These are phyloP conservation scores for Selenia dentaria DNA, from an alignment of 2,888 invertebrate species.

Conservation along the genomic window DNA sequence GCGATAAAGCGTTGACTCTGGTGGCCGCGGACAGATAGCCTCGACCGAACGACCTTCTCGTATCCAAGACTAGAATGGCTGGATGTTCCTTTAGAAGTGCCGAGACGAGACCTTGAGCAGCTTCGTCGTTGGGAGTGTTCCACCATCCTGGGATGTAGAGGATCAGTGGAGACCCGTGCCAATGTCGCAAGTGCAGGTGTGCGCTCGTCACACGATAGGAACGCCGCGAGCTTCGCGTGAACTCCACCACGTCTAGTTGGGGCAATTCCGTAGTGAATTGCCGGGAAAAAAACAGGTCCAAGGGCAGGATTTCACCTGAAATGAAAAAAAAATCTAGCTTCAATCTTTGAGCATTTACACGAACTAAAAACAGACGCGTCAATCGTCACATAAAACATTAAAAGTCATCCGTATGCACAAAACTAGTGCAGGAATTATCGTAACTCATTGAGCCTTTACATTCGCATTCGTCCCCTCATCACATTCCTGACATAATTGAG, in stretches of 20 bases:
- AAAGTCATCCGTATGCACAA: too few species aligned
- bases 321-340: constrained; percentile 10
- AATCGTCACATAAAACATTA: too few species aligned
- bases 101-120: constrained; percentile 55
- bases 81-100: constrained; percentile 56
- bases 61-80: constrained; percentile 61
- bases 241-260: constrained; percentile 54
- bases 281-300: constrained; percentile 56
- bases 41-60: constrained; percentile 60
- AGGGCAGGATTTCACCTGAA: constrained; percentile 67
- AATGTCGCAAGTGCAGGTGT: constrained; percentile 33
- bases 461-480: too few species aligned
- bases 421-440: too few species aligned
- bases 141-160: constrained; percentile 75
- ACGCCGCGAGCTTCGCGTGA: constrained; percentile 21
- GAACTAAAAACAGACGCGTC: too few species aligned
- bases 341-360: too few species aligned
- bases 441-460: too few species aligned
- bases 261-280: constrained; percentile 44
- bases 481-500: too few species aligned
- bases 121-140: constrained; percentile 68
- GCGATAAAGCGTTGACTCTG: constrained; percentile 56
- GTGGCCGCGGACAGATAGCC: constrained; percentile 66
- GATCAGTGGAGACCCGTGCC: constrained; percentile 36
- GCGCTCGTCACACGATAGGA: constrained; percentile 35